These are phyloP conservation scores for Prosopocoilus inquinatus DNA, from an alignment of 2,888 invertebrate genomes.

Conservation along the genomic window DNA sequence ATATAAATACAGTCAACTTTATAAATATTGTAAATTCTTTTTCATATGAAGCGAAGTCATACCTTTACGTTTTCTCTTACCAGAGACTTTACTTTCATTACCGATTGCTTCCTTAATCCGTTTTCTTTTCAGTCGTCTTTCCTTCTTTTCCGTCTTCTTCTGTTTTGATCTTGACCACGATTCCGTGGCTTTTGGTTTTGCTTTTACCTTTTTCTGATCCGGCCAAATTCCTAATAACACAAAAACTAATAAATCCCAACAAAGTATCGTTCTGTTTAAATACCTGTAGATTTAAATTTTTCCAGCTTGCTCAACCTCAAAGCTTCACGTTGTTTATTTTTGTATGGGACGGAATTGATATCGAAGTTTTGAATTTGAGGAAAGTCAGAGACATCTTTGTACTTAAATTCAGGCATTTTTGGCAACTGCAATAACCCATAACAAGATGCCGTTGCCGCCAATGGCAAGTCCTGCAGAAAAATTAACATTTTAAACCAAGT, in stretches of 20 bases:
- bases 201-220: constrained; percentile 39
- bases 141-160: constrained; percentile 64
- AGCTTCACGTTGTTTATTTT: constrained; percentile 74
- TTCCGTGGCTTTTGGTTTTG: constrained; percentile 60
- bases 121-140: constrained; percentile 62
- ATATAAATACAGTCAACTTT: constrained; percentile 8
- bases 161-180: constrained; percentile 79
- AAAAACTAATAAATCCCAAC: not conserved
- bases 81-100: constrained; percentile 46
- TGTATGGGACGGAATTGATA: constrained; percentile 72
- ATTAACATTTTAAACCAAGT: not conserved
- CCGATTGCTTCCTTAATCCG: constrained; percentile 55
- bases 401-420: constrained; percentile 91
- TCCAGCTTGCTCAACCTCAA: constrained; percentile 69
- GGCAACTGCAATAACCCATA: constrained; percentile 91
- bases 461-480: constrained; percentile 66
- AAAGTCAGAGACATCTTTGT: constrained; percentile 58
- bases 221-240: constrained; percentile 44
- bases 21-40: constrained; percentile 8
- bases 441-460: constrained; percentile 79
- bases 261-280: constrained; percentile 40
- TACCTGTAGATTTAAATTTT: constrained; percentile 70
- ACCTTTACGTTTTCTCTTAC: constrained; percentile 51
- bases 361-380: constrained; percentile 62
- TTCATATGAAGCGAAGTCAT: constrained; percentile 1